Conservation (phyloP, 2,113 vertebrate genomes). For the Ginglymostoma cirratum region DNA sequence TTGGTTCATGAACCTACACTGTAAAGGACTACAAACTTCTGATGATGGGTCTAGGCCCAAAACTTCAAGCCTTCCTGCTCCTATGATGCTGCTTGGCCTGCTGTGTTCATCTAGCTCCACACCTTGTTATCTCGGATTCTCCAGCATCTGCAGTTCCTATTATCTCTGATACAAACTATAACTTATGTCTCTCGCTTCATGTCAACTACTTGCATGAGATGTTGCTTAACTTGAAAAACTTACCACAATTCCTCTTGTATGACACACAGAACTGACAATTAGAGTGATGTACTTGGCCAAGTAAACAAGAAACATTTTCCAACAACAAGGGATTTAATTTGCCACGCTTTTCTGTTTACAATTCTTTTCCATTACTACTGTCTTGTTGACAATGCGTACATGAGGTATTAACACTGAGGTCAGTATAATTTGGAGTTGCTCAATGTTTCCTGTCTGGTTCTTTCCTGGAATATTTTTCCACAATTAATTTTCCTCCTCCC, state of each 20-base stretch:
- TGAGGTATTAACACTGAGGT: not conserved
- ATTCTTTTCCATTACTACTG: not conserved
- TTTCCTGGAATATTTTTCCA: not conserved
- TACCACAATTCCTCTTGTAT: not conserved
- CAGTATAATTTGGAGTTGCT: not conserved
- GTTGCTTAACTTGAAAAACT: not conserved
- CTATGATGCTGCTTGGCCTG: too few species aligned
- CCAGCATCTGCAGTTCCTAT: too few species aligned
- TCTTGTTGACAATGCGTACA: not conserved
- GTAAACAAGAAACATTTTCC: not conserved
- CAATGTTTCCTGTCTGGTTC: not conserved
- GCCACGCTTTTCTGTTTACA: not conserved
- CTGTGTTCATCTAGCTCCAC: too few species aligned
- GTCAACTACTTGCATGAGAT: not conserved
- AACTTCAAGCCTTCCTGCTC: too few species aligned
- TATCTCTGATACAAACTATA: not conserved
- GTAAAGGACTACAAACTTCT: not conserved
- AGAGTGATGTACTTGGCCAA: not conserved
- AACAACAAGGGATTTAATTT: not conserved
- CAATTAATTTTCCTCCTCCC: not conserved
- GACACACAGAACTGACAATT: not conserved
- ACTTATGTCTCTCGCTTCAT: not conserved
- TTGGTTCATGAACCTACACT: not conserved
- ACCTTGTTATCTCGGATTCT: too few species aligned
- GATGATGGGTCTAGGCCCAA: too few species aligned